These are phyloP conservation scores for Holcopasites calliopsidis DNA, from an alignment of 1,140 invertebrate species.

Conservation along the genomic window DNA sequence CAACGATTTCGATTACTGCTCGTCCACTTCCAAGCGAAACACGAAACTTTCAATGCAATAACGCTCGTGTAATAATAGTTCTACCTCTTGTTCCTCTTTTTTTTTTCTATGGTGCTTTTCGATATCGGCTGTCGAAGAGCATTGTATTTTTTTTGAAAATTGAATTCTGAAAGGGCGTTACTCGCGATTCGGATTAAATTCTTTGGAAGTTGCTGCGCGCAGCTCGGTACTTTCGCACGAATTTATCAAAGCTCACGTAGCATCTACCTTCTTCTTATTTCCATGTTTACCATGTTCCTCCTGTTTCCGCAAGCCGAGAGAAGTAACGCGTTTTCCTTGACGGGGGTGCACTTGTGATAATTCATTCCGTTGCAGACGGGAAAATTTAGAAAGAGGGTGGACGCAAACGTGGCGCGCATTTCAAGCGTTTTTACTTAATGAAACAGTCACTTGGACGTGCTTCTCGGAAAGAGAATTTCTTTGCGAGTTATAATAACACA, in stretches of 20 bases:
- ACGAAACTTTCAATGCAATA: conserved; percentile 36
- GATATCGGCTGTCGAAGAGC: conserved; percentile 10
- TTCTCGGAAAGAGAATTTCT: too few relatives aligned
- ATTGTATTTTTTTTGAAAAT: too few relatives aligned
- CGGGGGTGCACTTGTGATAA: conserved; percentile 29
- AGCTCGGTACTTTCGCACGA: neutral
- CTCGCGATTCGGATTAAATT: too few relatives aligned
- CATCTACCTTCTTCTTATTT: neutral
- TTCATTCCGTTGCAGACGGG: neutral
- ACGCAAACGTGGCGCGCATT: neutral
- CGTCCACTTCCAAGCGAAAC: conserved; percentile 4
- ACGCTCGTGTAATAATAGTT: conserved; percentile 19
- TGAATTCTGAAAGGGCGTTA: too few relatives aligned
- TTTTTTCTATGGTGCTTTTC: neutral
- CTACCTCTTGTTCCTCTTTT: neutral
- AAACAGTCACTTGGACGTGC: too few relatives aligned
- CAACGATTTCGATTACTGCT: conserved; percentile 39
- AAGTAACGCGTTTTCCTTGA: conserved; percentile 5
- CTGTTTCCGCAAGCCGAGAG: neutral
- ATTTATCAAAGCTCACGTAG: neutral
- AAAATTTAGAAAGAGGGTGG: neutral
- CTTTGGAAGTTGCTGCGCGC: neutral
- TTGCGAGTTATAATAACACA: too few relatives aligned
- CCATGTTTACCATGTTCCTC: conserved; percentile 5
- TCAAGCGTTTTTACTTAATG: conserved; percentile 4